phyloP scores from a whole-genome alignment of 2,888 invertebrate genomes.

The Catocala nupta region DNA sequence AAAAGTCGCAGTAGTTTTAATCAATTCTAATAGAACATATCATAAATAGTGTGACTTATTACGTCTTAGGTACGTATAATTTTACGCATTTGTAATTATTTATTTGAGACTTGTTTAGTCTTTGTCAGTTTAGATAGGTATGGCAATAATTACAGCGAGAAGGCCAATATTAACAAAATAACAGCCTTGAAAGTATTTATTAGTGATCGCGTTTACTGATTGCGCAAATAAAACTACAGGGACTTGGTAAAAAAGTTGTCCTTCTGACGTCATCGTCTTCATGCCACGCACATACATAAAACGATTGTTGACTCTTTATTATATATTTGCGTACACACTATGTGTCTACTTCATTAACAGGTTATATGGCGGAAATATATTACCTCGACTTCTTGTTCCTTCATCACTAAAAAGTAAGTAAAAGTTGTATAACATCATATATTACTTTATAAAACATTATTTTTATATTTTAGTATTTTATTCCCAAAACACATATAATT shows the following conservation, averaged over 20 bases:
- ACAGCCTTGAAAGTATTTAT: background rate
- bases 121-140: too few species aligned
- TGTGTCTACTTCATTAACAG: constrained; percentile 32
- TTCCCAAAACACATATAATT: too few species aligned
- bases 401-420: constrained; percentile 1
- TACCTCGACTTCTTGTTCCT: constrained; percentile 13
- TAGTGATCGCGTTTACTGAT: constrained; percentile 17
- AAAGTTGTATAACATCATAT: background rate
- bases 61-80: too few species aligned
- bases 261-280: constrained; percentile 35
- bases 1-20: too few species aligned
- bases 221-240: constrained; percentile 20
- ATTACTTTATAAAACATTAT: too few species aligned
- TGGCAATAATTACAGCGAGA: constrained; percentile 1
- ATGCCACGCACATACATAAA: constrained; percentile 18
- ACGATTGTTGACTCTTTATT: constrained; percentile 32
- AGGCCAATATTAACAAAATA: constrained; percentile 1
- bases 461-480: too few species aligned
- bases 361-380: constrained; percentile 21
- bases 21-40: too few species aligned
- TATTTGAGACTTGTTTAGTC: too few species aligned
- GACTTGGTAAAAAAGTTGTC: constrained; percentile 34
- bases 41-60: too few species aligned
- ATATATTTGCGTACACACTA: constrained; percentile 13
- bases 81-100: too few species aligned